Conservation (phyloP, 2,888 invertebrate species). For the Nemotelus pantherinus region DNA sequence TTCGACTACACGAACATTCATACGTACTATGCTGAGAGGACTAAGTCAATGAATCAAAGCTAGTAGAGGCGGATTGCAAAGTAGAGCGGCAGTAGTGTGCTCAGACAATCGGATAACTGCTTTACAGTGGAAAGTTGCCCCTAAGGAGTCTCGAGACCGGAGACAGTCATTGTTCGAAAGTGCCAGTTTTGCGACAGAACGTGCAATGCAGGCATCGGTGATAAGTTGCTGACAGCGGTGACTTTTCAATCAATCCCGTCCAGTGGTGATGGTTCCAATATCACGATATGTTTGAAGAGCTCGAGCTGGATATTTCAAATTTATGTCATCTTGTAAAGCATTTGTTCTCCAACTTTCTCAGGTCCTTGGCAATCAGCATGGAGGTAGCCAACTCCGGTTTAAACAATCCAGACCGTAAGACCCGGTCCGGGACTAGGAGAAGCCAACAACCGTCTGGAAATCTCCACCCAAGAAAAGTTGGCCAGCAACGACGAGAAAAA, state of each 20-base stretch:
- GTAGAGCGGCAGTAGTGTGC: slow-evolving; percentile 11
- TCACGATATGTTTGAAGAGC: no score
- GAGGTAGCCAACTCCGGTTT: no score
- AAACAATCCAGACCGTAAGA: no score
- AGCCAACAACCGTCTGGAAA: slow-evolving; percentile 23
- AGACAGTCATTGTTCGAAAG: slow-evolving; percentile 1
- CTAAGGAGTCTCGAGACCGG: background rate
- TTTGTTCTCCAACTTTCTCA: no score
- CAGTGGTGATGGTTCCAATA: no score
- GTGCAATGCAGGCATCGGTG: slow-evolving; percentile 4
- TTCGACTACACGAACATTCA: background rate
- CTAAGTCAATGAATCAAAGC: slow-evolving; percentile 17
- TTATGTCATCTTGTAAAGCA: no score
- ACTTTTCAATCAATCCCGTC: background rate
- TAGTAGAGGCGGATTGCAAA: background rate
- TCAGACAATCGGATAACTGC: background rate
- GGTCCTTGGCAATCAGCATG: no score
- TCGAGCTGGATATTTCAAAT: no score
- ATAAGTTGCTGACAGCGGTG: background rate
- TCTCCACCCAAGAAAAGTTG: background rate
- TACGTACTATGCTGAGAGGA: background rate
- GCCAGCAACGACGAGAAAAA: background rate
- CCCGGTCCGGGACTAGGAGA: background rate
- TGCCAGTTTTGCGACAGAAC: slow-evolving; percentile 13
- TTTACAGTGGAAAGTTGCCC: background rate